Evolutionary conservation across 2,113 vertebrate genomes (phyloP), one percentile per base, ranked within the genome.

Genomic region (Pseudois nayaur): DNA sequence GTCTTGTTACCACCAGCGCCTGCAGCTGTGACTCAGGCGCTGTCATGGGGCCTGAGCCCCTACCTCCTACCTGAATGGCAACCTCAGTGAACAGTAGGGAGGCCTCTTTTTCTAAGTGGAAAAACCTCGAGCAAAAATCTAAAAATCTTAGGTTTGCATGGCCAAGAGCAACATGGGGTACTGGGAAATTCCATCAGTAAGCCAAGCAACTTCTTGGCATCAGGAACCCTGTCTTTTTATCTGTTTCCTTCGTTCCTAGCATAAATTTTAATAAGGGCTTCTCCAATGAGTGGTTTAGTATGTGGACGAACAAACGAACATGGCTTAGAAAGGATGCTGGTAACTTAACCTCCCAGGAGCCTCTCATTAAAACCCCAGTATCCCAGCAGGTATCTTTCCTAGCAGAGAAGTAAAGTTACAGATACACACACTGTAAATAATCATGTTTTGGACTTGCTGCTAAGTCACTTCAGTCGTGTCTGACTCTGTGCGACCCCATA

Each of bases 201-300:
- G 89, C 96, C 96, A 91, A 96, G 87, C 81, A 81, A 64, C 88
- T 94, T 96, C 96, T 96, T 94, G 95, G 97, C 97, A 83, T 54
- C 55, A 7, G 48, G 59, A 2, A 19, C 33, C 31, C 2, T 11
- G 57, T 82, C 91, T 93, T 95, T 95, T 94, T 96, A 94, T 93
- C 95, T 97, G 52, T 89, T 96, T 97, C 89, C 96, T 95, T 91
- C 89, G 52, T 87, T 91, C 89, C 94, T 86, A 78, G 55, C 54
- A 45, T 88, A 19, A 59, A 48, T 94, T 79, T 95, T 67, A 92
- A 31, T 40, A 82, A 91, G 67, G 52, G 27, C 45, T 91, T 97
- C 91, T 98, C 48, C 11, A n/a, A 8, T 62, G 89, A 93, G 82
- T 33, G 89, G 76, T 9, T 79, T 33, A 16, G 29, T 74, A 31